A percentile compares a stretch with the other conserved stretches of the same genome.
phyloP scores from a whole-genome alignment of 1,140 invertebrate species.

The Drosophila ananassae region DNA sequence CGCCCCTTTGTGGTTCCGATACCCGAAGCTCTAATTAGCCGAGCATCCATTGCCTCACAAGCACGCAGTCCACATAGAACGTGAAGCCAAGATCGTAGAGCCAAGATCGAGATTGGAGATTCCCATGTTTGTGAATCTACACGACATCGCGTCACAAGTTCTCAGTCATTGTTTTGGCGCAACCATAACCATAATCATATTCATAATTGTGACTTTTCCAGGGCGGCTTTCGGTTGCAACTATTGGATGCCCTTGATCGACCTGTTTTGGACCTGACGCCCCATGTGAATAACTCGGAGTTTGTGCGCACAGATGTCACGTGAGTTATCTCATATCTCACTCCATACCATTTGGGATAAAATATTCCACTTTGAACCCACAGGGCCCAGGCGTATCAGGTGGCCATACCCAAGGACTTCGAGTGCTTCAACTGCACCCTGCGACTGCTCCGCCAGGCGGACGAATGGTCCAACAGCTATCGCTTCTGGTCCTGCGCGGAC shows the following conservation, averaged over 20 bases:
- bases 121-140: constrained; percentile 61
- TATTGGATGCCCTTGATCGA: constrained; percentile 92
- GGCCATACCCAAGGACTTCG: constrained; percentile 91
- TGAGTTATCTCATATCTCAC: constrained; percentile 62
- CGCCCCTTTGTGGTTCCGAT: constrained; percentile 48
- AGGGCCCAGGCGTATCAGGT: constrained; percentile 93
- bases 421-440: constrained; percentile 95
- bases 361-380: constrained; percentile 44
- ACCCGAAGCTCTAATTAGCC: constrained; percentile 45
- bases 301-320: constrained; percentile 91
- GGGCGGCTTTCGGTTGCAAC: constrained; percentile 94
- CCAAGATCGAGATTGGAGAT: constrained; percentile 38
- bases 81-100: constrained; percentile 27
- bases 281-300: constrained; percentile 90
- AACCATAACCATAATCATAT: constrained; percentile 32
- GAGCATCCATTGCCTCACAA: constrained; percentile 63
- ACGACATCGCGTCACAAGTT: constrained; percentile 66
- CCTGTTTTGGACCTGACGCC: constrained; percentile 94
- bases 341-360: neutral
- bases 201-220: constrained; percentile 84
- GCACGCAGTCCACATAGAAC: constrained; percentile 46
- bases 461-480: constrained; percentile 93
- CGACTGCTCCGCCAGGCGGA: constrained; percentile 93
- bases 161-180: constrained; percentile 71
- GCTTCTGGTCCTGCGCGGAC: constrained; percentile 98